A percentile compares a stretch with the other conserved stretches of the same genome.
phyloP scores from a whole-genome alignment of 1,140 invertebrate genomes.

The Ceratoteleas bidentatus region DNA sequence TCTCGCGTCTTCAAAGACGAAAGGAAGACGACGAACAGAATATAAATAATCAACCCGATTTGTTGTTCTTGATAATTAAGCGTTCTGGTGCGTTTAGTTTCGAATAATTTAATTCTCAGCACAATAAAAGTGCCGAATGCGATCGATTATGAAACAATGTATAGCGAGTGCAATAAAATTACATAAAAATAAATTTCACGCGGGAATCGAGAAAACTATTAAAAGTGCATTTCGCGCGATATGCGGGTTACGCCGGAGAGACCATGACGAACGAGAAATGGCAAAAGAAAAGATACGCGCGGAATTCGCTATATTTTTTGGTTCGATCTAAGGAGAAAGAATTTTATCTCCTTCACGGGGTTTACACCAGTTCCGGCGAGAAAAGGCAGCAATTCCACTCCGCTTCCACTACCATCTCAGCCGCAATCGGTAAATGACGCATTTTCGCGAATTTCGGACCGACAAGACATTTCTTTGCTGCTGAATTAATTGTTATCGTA shows the following conservation, averaged over 20 bases:
- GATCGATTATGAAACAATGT: conserved; percentile 18
- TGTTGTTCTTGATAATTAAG: too few relatives aligned
- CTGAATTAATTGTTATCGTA: too few relatives aligned
- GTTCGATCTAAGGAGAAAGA: conserved; percentile 52
- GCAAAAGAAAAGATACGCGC: conserved; percentile 31
- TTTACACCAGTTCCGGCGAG: conserved; percentile 20
- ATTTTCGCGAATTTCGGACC: conserved; percentile 27
- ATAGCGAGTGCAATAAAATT: conserved; percentile 26
- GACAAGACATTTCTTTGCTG: conserved; percentile 16
- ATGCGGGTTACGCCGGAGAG: conserved; percentile 11
- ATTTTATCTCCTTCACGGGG: conserved; percentile 44
- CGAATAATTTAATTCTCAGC: too few relatives aligned
- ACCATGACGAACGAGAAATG: conserved; percentile 43
- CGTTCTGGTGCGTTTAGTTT: too few relatives aligned
- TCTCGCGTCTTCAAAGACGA: neutral
- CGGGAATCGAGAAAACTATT: conserved; percentile 32
- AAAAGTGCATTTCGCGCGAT: conserved; percentile 44
- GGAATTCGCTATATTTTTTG: conserved; percentile 48
- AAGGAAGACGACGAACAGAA: neutral
- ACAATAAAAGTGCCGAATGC: neutral
- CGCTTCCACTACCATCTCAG: conserved; percentile 16
- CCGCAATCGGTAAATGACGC: conserved; percentile 31
- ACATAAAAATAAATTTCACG: conserved; percentile 20
- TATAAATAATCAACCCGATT: too few relatives aligned
- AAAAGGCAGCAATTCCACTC: conserved; percentile 18